phyloP scores from a whole-genome alignment of 2,888 invertebrate genomes.

The Scrobipalpa costella region DNA sequence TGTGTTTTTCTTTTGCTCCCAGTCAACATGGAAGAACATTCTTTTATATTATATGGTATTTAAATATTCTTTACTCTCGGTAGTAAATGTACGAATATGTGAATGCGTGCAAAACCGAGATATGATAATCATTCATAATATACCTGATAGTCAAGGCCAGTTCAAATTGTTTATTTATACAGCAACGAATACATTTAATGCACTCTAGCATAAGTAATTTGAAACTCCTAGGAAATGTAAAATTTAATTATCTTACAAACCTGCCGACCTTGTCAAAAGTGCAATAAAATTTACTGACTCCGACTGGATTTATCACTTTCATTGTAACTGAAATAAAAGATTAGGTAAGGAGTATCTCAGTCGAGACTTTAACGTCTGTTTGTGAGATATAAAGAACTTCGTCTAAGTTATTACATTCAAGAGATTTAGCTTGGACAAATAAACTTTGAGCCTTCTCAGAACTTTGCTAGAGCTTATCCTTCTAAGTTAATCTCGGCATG shows the following conservation, averaged over 20 bases:
- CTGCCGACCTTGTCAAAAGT: conserved; percentile 31
- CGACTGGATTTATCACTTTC: conserved; percentile 34
- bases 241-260: conserved; percentile 35
- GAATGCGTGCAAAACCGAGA: too few relatives aligned
- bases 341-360: conserved; percentile 7
- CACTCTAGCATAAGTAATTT: conserved; percentile 29
- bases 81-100: too few relatives aligned
- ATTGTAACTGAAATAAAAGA: conserved; percentile 24
- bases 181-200: conserved; percentile 5
- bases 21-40: too few relatives aligned
- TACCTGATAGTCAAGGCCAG: too few relatives aligned
- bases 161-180: too few relatives aligned
- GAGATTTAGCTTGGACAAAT: not conserved
- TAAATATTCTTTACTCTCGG: too few relatives aligned
- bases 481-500: not conserved
- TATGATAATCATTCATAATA: too few relatives aligned
- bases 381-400: conserved; percentile 5
- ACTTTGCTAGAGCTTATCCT: not conserved
- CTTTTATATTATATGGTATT: too few relatives aligned
- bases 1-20: too few relatives aligned
- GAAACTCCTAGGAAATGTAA: conserved; percentile 31
- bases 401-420: not conserved
- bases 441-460: conserved; percentile 3
- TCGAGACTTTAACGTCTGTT: conserved; percentile 18
- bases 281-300: conserved; percentile 36